A percentile compares a stretch with the other conserved stretches of the same genome.
Conservation (phyloP, 2,888 invertebrate species). For the Drosophila gaucha region DNA sequence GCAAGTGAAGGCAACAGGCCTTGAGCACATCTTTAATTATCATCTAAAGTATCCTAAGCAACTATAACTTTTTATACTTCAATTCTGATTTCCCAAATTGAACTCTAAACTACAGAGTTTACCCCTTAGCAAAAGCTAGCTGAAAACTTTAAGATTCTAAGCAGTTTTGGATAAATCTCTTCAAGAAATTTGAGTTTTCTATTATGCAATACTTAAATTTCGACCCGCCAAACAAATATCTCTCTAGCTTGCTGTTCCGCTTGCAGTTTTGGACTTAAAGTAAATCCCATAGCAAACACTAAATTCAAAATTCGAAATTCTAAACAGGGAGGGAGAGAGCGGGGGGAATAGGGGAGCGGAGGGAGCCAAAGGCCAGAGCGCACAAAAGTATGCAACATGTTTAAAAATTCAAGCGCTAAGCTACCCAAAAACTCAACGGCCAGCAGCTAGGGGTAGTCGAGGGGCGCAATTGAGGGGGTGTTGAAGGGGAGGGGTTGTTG, state of each 20-base stretch:
- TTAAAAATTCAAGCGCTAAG: conserved; percentile 67
- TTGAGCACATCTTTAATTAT: too few species aligned
- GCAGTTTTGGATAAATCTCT: too few species aligned
- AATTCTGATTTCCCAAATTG: too few species aligned
- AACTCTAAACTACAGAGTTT: too few species aligned
- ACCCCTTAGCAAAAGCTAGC: too few species aligned
- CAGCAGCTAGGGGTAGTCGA: neutral
- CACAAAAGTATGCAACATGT: conserved; percentile 76
- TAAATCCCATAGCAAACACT: neutral
- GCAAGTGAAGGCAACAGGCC: too few species aligned
- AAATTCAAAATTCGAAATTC: conserved; percentile 43
- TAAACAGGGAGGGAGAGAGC: conserved; percentile 30
- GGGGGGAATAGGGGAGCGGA: neutral
- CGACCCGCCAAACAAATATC: too few species aligned
- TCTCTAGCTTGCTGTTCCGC: neutral
- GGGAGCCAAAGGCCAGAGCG: conserved; percentile 37
- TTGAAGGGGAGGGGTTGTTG: neutral
- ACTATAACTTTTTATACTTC: too few species aligned
- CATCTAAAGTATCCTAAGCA: too few species aligned
- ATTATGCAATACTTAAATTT: too few species aligned
- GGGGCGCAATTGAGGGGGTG: conserved; percentile 23
- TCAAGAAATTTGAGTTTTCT: too few species aligned
- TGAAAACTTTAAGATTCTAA: too few species aligned
- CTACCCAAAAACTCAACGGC: conserved; percentile 26
- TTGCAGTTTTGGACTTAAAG: neutral